Percentiles rank a stretch among this genome's conserved stretches.
These are phyloP conservation scores for Tipula helvola DNA, from an alignment of 2,888 invertebrate species.

Conservation along the genomic window DNA sequence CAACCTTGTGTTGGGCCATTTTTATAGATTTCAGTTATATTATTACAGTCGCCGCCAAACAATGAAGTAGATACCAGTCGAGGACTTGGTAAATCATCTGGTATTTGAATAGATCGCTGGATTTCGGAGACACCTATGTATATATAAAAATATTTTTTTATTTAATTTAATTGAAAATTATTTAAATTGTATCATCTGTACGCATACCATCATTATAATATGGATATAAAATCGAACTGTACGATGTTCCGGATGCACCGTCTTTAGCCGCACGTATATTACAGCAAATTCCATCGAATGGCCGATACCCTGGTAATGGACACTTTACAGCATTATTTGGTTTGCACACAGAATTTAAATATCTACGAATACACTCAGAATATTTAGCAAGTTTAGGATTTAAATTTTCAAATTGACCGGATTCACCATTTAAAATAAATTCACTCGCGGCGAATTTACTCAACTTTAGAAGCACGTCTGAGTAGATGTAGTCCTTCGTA, in stretches of 20 bases:
- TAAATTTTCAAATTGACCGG: not conserved
- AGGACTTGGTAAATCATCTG: slow-evolving; percentile 15
- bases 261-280: slow-evolving; percentile 41
- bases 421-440: not conserved
- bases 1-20: slow-evolving; percentile 9
- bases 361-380: not conserved
- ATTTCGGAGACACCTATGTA: slow-evolving; percentile 18
- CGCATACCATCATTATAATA: not conserved
- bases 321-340: not conserved
- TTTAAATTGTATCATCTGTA: not conserved
- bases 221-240: not conserved
- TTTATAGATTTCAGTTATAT: slow-evolving; percentile 12
- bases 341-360: not conserved
- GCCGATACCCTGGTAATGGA: slow-evolving; percentile 39
- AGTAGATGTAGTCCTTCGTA: not conserved
- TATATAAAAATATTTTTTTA: not conserved
- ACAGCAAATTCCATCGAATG: slow-evolving; percentile 83
- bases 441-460: not conserved
- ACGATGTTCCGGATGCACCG: not conserved
- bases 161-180: not conserved
- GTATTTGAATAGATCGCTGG: slow-evolving; percentile 17
- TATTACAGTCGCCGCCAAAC: not conserved
- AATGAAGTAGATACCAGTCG: not conserved
- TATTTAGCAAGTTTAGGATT: not conserved
- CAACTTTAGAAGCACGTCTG: not conserved